These are phyloP conservation scores for Heteractis magnifica DNA, from an alignment of 92 coral and sea anemone species.

Conservation along the genomic window DNA sequence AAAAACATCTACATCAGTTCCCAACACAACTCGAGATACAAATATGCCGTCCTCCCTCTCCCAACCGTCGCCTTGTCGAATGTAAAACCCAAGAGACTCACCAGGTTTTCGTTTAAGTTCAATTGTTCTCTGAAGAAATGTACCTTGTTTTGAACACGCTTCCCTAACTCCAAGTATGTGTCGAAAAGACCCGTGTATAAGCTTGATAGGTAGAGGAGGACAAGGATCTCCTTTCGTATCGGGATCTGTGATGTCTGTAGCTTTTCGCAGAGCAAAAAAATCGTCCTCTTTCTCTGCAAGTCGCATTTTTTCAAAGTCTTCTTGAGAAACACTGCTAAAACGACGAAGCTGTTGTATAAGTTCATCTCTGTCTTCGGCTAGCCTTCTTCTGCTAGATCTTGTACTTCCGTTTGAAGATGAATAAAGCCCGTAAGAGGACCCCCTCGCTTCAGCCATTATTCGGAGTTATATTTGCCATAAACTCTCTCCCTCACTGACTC, in stretches of 20 bases:
- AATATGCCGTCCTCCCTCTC: conserved; percentile 92
- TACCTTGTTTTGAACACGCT: conserved; percentile 97
- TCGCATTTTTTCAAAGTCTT: conserved; percentile 97
- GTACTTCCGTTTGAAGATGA: conserved; percentile 75
- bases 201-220: conserved; percentile 90
- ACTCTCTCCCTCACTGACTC: conserved; percentile 15
- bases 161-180: conserved; percentile 93
- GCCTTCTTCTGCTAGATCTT: conserved; percentile 47
- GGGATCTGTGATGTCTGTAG: conserved; percentile 94
- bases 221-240: conserved; percentile 95
- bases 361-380: conserved; percentile 66
- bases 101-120: conserved; percentile 97
- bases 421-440: conserved; percentile 55
- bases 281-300: conserved; percentile 97
- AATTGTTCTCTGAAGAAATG: conserved; percentile 91
- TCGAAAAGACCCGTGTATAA: conserved; percentile 90
- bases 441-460: conserved; percentile 81
- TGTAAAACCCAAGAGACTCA: conserved; percentile 95
- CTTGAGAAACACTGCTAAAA: conserved; percentile 93
- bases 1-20: conserved; percentile 97
- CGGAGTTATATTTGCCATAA: conserved; percentile 47
- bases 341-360: conserved; percentile 87
- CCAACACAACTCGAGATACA: conserved; percentile 94
- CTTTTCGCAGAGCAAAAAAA: conserved; percentile 91
- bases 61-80: conserved; percentile 99